phyloP scores from a whole-genome alignment of 2,113 vertebrate genomes.

The Cyanistes caeruleus region DNA sequence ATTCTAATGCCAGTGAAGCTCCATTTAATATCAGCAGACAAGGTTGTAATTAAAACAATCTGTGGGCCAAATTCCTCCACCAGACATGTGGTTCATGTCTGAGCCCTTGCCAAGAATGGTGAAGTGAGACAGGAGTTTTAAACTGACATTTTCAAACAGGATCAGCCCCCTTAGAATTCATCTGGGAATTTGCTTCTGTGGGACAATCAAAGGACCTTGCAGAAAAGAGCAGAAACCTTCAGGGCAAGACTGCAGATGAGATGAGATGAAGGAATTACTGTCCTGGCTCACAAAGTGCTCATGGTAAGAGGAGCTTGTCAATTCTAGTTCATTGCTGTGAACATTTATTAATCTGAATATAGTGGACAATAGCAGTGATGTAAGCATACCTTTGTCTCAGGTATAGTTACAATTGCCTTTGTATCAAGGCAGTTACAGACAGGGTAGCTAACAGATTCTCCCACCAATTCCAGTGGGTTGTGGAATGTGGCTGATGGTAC shows the following conservation, averaged over 20 bases:
- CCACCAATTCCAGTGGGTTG: neutral
- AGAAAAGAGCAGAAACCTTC: neutral
- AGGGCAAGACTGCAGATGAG: neutral
- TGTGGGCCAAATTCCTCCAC: slow-evolving; percentile 41
- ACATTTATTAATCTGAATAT: neutral
- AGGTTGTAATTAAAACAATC: slow-evolving; percentile 69
- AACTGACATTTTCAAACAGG: neutral
- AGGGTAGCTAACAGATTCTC: neutral
- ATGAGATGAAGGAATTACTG: neutral
- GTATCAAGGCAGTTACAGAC: neutral
- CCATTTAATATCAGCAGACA: slow-evolving; percentile 41
- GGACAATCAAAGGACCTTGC: neutral
- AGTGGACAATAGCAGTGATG: neutral
- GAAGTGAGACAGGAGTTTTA: neutral
- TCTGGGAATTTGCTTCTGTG: neutral
- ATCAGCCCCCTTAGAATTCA: neutral
- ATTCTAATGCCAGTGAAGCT: slow-evolving; percentile 14
- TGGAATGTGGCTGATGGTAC: neutral
- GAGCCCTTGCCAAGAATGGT: slow-evolving; percentile 26
- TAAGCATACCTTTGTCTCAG: neutral
- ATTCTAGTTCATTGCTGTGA: neutral
- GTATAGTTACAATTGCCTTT: neutral
- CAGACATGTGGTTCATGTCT: slow-evolving; percentile 21
- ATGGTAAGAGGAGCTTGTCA: neutral
- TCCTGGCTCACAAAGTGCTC: neutral